Base-by-base conservation (phyloP, 2,888 invertebrate species). In the Brachylomia viminalis region DNA sequence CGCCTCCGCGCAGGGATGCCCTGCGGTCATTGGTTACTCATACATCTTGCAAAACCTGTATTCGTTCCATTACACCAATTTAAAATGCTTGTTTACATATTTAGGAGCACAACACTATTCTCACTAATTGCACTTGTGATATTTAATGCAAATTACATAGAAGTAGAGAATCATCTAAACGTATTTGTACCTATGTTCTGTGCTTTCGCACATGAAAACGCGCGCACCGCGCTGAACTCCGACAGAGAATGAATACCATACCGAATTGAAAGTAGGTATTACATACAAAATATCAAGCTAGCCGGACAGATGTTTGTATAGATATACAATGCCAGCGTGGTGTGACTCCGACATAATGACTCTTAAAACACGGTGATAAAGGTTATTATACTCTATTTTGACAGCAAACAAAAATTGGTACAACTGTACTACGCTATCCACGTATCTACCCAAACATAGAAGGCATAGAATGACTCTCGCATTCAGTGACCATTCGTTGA, bases 1-100 rank as follows among this genome's bases (percentile, higher is more conserved):
- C 88, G 80, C 81, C 90, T 81, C 90, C 90, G 89, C 91, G 91
- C 92, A 93, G 94, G 94, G 93, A 93, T 93, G 90, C 93, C 94
- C 94, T 93, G 93, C 93, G 93, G 93, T 94, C 94, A 94, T 93
- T 93, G 92, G 94, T 94, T 94, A 94, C 94, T 94, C 94, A 94
- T 93, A 92, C 93, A 93, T 93, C 91, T 93, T 93, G 93, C 92
- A 90, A 93, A 94, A 92, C 92, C 91, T 91, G 91, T 92, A 91
- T 90, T 90, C 91, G 89, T 92, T 89, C 92, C 92, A 91, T 91
- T 90, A 90, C 91, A 92, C 90, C 83, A 87, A 85, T 89, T 88
- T 88, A 80, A 82, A 88, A 87, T 80, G 85, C 88, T 90, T 92
- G 91, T 92, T 93, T 92, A 92, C 92, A 92, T 92, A 86, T 89